Evolutionary conservation across 2,113 vertebrate genomes (phyloP), one percentile per base, ranked within the genome.

Genomic region (Syngnathus floridae): DNA sequence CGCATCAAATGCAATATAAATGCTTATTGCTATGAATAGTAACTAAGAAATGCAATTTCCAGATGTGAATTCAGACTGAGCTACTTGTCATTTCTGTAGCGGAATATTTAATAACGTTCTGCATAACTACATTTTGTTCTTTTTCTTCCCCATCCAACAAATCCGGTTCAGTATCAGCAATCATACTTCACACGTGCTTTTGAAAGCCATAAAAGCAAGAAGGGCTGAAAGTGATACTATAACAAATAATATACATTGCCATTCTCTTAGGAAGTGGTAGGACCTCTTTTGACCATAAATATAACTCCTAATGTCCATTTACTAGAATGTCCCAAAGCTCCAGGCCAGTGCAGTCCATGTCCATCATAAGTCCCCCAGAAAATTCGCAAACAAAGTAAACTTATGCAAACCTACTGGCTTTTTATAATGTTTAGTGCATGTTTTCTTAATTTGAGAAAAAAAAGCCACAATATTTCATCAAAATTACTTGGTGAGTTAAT

Each of bases 21-120:
- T 64, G 46, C 46, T 36, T 16, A 55, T 12, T 64, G 57, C 35
- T 55, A 65, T 73, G 21, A 70, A 70, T 71, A 37, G 52, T 73
- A 75, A 67, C 62, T 66, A 83, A 65, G 75, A 72, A 78, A 55
- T 76, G 73, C 74, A 77, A 64, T 69, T 77, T 82, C 78, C 85
- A 87, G 80, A 84, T 87, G 82, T 81, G 75, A 80, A 77, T 76
- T 74, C 81, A 72, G 67, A 71, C 76, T 57, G 66, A 62, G 81
- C 41, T 64, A 54, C 73, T 68, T 75, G 72, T 75, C 74, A 71
- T 43, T 73, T 85, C 73, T 84, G 71, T 77, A 79, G 76, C 65
- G 36, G 67, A 65, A 36, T 74, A 70, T 79, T 60, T 86, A 84
- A 84, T 72, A 66, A 78, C 71, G 64, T 83, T 69, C 76, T 59